These are phyloP conservation scores for Siniperca undulata DNA, from an alignment of 2,797 vertebrate genomes.

Conservation along the genomic window DNA sequence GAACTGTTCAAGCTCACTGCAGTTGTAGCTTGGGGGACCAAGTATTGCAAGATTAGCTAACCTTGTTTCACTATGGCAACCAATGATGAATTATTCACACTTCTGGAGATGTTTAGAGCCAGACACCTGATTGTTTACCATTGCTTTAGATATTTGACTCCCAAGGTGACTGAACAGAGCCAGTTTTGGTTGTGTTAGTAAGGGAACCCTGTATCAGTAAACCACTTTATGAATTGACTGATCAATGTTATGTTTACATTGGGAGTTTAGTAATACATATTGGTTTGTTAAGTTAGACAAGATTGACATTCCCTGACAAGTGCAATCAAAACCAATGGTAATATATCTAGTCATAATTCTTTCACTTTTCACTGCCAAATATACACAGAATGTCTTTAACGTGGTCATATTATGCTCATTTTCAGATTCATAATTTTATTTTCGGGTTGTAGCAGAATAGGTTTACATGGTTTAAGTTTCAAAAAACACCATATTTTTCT, in stretches of 20 bases:
- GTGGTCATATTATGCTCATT: too few relatives aligned
- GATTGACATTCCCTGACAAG: background rate
- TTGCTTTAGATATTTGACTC: conserved; percentile 23
- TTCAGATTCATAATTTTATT: too few relatives aligned
- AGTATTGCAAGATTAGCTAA: conserved; percentile 54
- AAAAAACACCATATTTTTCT: too few relatives aligned
- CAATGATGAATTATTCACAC: conserved; percentile 39
- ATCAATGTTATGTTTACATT: conserved; percentile 26
- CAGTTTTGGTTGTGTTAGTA: conserved; percentile 18
- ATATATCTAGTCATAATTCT: conserved; percentile 2
- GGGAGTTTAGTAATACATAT: background rate
- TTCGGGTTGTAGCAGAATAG: too few relatives aligned
- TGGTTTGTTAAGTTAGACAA: background rate
- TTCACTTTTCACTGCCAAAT: background rate
- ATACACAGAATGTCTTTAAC: background rate
- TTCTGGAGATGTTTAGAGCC: conserved; percentile 33
- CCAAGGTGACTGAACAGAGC: conserved; percentile 1
- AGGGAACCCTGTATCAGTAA: conserved; percentile 16
- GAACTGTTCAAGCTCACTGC: conserved; percentile 54
- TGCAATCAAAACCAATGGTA: conserved; percentile 7
- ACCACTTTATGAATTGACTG: conserved; percentile 15
- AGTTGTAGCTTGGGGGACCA: conserved; percentile 35
- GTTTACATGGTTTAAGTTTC: too few relatives aligned
- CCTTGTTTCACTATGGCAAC: conserved; percentile 52
- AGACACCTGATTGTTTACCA: conserved; percentile 37